Evolutionary conservation across 2,888 invertebrate genomes (phyloP), one percentile per base, ranked within the genome.

Genomic region (Eueremaeus valkanovi): DNA sequence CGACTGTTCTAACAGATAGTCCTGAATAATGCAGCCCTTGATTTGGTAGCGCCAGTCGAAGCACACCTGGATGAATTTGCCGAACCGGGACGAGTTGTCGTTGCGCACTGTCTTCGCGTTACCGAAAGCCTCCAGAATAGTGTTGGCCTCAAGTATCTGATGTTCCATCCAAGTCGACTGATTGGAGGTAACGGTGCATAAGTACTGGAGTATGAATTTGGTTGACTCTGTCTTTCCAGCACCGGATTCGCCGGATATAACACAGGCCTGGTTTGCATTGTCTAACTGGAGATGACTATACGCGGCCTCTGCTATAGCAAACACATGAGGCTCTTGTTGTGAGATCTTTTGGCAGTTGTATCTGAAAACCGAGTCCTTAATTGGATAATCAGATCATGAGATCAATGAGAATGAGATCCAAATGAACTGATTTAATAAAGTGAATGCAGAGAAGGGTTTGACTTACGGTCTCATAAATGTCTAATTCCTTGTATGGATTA

Each of bases 21-120:
- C 94, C 82, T 94, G 90, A 73, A 95, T 90, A 78, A 94, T 92
- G 81, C 94, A 94, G 24, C 95, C 95, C 80, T 91, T 90, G 81
- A 95, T 95, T 85, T 91, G 91, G 85, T 92, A 92, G 80, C 91
- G 89, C 78, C 88, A 88, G 85, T 95, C 94, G 82, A 95, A 90
- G 82, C 94, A 92, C 9, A 95, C 92, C 85, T 94, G 94, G 87
- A 95, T 94, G 83, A 94, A 95, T 85, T 95, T 94, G n/a, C 95
- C 95, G 84, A 95, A 95, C 13, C 95, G 88, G 51, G 92, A 92
- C 18, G 93, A 93, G 84, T 95, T 95, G 84, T 95, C 94, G 82
- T 95, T 95, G 68, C 94, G 88, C 16, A 94, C 91, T 0, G 95
- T 95, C 85, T 93, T 94, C 0, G 94, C 94, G 85, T 95, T 95